These are phyloP conservation scores for Cecropterus lyciades DNA, from an alignment of 1,140 invertebrate genomes.

Conservation along the genomic window DNA sequence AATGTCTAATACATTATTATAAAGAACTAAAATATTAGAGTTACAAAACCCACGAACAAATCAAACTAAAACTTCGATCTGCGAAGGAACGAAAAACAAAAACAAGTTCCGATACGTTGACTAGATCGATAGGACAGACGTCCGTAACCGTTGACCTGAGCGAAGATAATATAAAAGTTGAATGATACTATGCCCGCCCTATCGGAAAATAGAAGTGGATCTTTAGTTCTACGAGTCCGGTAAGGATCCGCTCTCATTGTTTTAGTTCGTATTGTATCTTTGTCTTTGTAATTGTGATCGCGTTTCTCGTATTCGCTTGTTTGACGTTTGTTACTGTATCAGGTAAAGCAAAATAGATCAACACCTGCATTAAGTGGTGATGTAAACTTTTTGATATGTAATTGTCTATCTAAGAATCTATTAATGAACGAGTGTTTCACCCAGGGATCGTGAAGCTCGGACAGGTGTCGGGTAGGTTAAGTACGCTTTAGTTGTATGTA, in stretches of 20 bases:
- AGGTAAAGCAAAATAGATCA: too few species aligned
- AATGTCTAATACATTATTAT: too few species aligned
- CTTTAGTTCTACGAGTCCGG: constrained; percentile 69
- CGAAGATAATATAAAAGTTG: constrained; percentile 78
- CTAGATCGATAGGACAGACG: constrained; percentile 54
- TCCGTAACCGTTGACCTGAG: constrained; percentile 61
- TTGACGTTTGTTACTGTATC: background rate
- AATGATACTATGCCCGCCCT: constrained; percentile 73
- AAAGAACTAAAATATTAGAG: background rate
- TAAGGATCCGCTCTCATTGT: constrained; percentile 44
- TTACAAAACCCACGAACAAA: background rate
- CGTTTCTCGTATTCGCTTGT: constrained; percentile 1
- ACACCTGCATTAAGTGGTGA: too few species aligned
- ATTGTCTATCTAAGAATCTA: too few species aligned
- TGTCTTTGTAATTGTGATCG: constrained; percentile 11
- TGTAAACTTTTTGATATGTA: too few species aligned
- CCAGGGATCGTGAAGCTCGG: too few species aligned
- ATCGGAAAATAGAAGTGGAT: constrained; percentile 76
- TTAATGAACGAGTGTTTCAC: too few species aligned
- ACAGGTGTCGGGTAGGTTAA: too few species aligned
- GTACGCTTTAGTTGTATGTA: too few species aligned
- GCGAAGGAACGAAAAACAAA: background rate
- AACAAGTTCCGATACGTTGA: constrained; percentile 40
- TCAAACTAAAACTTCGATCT: background rate
- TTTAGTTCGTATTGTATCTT: constrained; percentile 9